Percentiles rank a stretch among this genome's conserved stretches.
These are phyloP conservation scores for Pseudochirops corinnae DNA, from an alignment of 2,797 vertebrate species.

Conservation along the genomic window DNA sequence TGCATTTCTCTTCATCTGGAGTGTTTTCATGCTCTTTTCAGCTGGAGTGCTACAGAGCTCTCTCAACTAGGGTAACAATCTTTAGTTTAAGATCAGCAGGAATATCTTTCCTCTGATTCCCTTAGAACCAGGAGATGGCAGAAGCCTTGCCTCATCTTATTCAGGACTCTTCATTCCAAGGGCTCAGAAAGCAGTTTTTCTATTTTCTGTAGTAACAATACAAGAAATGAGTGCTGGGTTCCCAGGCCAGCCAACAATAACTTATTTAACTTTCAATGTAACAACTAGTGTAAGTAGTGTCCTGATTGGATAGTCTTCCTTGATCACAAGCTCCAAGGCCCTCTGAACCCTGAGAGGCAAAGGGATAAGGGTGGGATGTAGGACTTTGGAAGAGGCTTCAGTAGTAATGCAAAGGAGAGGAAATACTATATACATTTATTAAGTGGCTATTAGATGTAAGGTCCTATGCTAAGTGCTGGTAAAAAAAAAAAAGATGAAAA, in stretches of 20 bases:
- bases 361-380: neutral
- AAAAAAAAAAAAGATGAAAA: neutral
- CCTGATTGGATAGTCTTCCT: neutral
- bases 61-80: neutral
- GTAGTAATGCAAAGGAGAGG: neutral
- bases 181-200: neutral
- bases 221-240: neutral
- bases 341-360: neutral
- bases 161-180: neutral
- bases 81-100: neutral
- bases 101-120: neutral
- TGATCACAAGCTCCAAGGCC: neutral
- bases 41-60: neutral
- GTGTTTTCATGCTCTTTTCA: neutral
- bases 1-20: neutral
- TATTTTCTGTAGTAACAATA: neutral
- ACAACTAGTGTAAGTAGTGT: neutral
- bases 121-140: neutral
- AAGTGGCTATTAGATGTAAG: neutral
- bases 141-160: neutral
- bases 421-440: neutral
- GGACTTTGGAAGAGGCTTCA: neutral
- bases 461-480: neutral
- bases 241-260: neutral
- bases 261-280: neutral